Evolutionary conservation across 35 echinoderm and acorn worm genomes (phyloP), one percentile per base, ranked within the genome.

Genomic region (Ptychodera flava): DNA sequence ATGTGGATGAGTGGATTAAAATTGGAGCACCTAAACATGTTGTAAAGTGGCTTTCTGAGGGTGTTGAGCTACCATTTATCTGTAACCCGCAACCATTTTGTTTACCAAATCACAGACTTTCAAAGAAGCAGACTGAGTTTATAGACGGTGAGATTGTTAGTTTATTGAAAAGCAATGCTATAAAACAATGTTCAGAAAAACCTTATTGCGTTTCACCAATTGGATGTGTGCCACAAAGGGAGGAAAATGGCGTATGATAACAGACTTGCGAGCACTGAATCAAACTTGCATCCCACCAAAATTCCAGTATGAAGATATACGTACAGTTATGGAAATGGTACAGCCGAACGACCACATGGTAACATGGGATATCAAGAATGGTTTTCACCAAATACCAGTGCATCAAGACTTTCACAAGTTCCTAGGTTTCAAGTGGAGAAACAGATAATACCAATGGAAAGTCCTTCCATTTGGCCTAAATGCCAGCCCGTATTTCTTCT

Each of bases 351-450:
- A 87, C 34, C 31, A 78, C 22, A 79, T 87, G 32, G 15, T 78
- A 79, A 87, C 76, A 32, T 79, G 76, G 78, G 32, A 87, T 36
- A 78, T 87, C 76, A 34, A 87, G 32, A 87, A 78, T 79, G 85
- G 85, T 33, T 86, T 86, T 86, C 85, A 86, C 53, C 52, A 86
- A n/a, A 86, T 86, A 35, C 85, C 85, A 86, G 77, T 86, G 78
- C 16, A 31, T 32, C 0, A 28, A 86, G 32, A 78, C 1, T 38
- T 77, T 35, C 85, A 86, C 29, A 32, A 86, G 22, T 35, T 77
- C 31, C 37, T 86, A 36, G 85, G 85, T 34, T 29, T 86, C 15
- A 31, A 15, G 15, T 78, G 85, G 85, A 76, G 84, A 53, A 37
- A 33, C 76, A 32, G n/a, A n/a, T n/a, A n/a, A n/a, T n/a, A n/a